phyloP scores from a whole-genome alignment of 1,140 invertebrate genomes.

The Archegozetes longisetosus region DNA sequence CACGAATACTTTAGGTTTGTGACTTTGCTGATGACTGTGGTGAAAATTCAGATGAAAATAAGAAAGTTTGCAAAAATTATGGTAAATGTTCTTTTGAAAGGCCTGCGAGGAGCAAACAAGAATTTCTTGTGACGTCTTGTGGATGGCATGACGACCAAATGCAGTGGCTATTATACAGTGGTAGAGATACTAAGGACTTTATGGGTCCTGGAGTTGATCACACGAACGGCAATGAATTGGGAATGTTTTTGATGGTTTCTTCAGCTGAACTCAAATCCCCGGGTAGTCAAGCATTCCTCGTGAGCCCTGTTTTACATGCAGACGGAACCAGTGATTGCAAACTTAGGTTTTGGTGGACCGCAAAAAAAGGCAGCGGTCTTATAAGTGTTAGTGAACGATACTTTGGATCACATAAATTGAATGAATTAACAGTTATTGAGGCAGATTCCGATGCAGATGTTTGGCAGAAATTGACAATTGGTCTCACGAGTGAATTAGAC shows the following conservation, averaged over 20 bases:
- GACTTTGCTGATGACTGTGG: constrained; percentile 22
- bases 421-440: neutral
- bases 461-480: neutral
- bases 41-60: constrained; percentile 21
- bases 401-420: neutral
- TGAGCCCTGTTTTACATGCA: constrained; percentile 16
- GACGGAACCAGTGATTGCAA: constrained; percentile 7
- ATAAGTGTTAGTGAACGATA: constrained; percentile 1
- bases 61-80: too few relatives aligned
- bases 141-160: neutral
- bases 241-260: neutral
- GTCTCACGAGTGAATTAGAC: neutral
- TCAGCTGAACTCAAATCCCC: constrained; percentile 1
- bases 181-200: neutral
- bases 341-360: constrained; percentile 20
- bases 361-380: constrained; percentile 12
- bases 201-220: constrained; percentile 11
- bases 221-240: constrained; percentile 1
- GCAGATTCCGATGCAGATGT: neutral
- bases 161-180: constrained; percentile 1
- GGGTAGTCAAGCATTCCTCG: constrained; percentile 1
- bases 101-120: constrained; percentile 13
- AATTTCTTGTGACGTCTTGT: constrained; percentile 20
- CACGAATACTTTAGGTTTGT: too few relatives aligned
- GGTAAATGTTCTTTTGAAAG: too few relatives aligned